A percentile compares a stretch with the other conserved stretches of the same genome.
These are phyloP conservation scores for Drymodes brunneopygia DNA, from an alignment of 2,113 vertebrate species.

Conservation along the genomic window DNA sequence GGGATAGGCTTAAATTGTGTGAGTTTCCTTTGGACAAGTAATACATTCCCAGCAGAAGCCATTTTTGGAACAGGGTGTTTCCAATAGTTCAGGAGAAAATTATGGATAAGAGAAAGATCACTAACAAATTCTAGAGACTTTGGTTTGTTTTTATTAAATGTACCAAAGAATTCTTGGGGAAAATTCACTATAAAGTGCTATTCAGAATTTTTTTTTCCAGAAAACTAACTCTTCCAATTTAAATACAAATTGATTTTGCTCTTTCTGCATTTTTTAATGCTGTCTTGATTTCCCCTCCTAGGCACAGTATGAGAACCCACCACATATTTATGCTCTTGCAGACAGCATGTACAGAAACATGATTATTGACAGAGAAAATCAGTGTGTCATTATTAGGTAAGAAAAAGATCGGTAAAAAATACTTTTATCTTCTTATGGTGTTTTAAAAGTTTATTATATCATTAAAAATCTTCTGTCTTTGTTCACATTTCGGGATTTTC, in stretches of 20 bases:
- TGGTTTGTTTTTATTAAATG: neutral
- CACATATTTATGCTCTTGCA: conserved; percentile 96
- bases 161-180: neutral
- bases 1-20: neutral
- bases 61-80: neutral
- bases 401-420: neutral
- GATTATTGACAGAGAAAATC: conserved; percentile 97
- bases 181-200: neutral
- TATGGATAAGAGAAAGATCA: neutral
- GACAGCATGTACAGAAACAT: conserved; percentile 99
- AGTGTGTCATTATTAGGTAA: conserved; percentile 99
- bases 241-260: neutral
- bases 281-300: conserved; percentile 48
- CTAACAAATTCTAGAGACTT: neutral
- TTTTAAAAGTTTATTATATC: neutral
- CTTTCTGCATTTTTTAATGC: neutral
- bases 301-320: conserved; percentile 98
- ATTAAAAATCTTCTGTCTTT: neutral
- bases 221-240: neutral
- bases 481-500: neutral
- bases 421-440: neutral
- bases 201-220: neutral
- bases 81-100: neutral
- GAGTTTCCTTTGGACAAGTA: neutral
- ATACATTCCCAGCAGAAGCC: neutral